phyloP scores from a whole-genome alignment of 2,113 vertebrate genomes.

The Tiliqua scincoides region DNA sequence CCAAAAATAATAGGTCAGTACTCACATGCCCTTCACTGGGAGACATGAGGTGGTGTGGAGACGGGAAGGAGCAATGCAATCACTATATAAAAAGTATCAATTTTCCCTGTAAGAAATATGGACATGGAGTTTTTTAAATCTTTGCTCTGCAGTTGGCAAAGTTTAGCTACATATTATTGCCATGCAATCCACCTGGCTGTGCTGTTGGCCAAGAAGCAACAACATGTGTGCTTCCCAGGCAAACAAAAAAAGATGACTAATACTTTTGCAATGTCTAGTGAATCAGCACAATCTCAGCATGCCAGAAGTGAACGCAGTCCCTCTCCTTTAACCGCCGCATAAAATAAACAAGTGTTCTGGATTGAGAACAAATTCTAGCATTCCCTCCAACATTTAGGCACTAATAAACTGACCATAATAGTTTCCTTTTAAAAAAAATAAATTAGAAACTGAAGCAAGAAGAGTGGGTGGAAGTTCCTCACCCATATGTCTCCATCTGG shows the following conservation, averaged over 20 bases:
- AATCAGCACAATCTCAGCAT: background rate
- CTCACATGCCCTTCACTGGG: background rate
- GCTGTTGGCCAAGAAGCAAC: constrained; percentile 60
- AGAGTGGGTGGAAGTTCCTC: background rate
- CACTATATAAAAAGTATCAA: background rate
- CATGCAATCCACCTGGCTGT: constrained; percentile 62
- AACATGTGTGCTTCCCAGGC: constrained; percentile 39
- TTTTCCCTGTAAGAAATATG: constrained; percentile 26
- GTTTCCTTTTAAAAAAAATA: background rate
- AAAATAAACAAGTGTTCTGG: background rate
- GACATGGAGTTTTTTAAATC: background rate
- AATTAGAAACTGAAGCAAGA: background rate
- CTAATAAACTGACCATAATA: background rate
- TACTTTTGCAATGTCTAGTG: background rate
- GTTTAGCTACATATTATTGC: constrained; percentile 12
- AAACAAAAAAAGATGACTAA: constrained; percentile 65
- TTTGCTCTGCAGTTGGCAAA: background rate
- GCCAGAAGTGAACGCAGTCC: background rate
- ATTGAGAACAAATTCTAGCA: background rate
- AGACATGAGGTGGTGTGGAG: background rate
- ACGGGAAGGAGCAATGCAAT: background rate
- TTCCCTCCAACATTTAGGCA: background rate
- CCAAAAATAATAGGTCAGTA: background rate
- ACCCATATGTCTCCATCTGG: background rate
- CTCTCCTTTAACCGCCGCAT: background rate